Percentiles rank a stretch among this genome's conserved stretches.
Evolutionary conservation across 2,797 vertebrate species (phyloP).

Genomic region (Micromesistius poutassou): DNA sequence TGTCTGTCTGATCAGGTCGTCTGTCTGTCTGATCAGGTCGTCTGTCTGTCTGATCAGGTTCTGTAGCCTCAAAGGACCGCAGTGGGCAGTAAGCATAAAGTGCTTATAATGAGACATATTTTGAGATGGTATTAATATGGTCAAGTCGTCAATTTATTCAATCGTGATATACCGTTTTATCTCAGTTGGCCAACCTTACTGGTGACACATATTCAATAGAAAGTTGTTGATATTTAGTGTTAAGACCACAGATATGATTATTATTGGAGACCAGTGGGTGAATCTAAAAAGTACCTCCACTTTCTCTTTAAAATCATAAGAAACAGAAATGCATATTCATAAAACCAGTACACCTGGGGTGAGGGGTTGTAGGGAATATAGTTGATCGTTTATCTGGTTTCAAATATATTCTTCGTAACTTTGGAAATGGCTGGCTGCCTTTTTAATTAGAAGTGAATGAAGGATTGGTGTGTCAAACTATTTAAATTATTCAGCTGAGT

Average conservation of each 20-base stretch:
- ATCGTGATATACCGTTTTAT: no score
- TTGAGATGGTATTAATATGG: no score
- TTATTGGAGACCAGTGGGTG: not conserved
- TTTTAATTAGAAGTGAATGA: conserved; percentile 51
- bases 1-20: no score
- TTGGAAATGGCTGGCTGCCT: conserved; percentile 13
- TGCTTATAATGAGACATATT: no score
- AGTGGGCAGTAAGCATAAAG: no score
- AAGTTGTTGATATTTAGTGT: not conserved
- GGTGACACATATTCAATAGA: not conserved
- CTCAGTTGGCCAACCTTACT: no score
- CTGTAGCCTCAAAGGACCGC: no score
- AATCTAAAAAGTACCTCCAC: not conserved
- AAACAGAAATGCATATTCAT: conserved; percentile 7
- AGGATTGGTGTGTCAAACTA: conserved; percentile 57
- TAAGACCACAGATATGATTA: not conserved
- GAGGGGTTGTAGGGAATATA: not conserved
- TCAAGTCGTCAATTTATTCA: no score
- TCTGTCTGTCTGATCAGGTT: no score
- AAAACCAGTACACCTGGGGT: not conserved
- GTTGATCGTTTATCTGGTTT: not conserved
- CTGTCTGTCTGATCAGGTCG: no score
- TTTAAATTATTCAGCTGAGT: conserved; percentile 68
- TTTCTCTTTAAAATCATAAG: conserved; percentile 5
- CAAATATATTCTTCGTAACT: conserved; percentile 12